These are phyloP conservation scores for Embidobia sp. DNA, from an alignment of 2,888 invertebrate species.

Conservation along the genomic window DNA sequence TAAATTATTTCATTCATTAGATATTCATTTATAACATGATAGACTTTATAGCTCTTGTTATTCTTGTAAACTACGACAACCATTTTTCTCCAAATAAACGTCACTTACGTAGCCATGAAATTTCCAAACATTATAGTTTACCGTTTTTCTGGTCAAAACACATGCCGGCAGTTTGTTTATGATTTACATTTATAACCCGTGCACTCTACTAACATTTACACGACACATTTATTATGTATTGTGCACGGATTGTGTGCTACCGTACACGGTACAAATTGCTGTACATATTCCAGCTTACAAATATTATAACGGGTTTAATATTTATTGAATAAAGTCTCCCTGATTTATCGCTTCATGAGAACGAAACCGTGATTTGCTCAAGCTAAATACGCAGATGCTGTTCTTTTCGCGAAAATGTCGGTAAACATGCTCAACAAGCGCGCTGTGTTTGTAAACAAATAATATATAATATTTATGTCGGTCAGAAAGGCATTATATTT, in stretches of 20 bases:
- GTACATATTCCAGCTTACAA: conserved; percentile 44
- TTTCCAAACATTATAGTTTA: conserved; percentile 10
- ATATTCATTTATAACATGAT: not conserved
- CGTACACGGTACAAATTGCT: conserved; percentile 42
- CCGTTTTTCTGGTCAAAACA: conserved; percentile 2
- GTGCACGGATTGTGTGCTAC: conserved; percentile 43
- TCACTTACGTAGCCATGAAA: conserved; percentile 4
- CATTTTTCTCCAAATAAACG: conserved; percentile 5
- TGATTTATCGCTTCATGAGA: conserved; percentile 33
- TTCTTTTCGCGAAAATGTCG: conserved; percentile 9
- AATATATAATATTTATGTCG: too few relatives aligned
- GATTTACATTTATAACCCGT: conserved; percentile 33
- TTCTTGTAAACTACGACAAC: too few relatives aligned
- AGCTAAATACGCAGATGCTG: conserved; percentile 1
- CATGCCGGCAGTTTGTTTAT: conserved; percentile 25
- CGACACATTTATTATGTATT: conserved; percentile 56
- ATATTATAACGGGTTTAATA: conserved; percentile 55
- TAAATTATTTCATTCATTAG: conserved; percentile 5
- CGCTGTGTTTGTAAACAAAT: not conserved
- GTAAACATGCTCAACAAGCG: conserved; percentile 5
- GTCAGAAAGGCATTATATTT: too few relatives aligned
- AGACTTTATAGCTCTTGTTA: too few relatives aligned
- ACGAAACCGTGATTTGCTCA: conserved; percentile 8
- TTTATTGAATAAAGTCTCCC: conserved; percentile 45
- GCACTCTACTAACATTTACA: conserved; percentile 18